These are phyloP conservation scores for Drosophila nigrodunni DNA, from an alignment of 1,140 invertebrate genomes.

Conservation along the genomic window DNA sequence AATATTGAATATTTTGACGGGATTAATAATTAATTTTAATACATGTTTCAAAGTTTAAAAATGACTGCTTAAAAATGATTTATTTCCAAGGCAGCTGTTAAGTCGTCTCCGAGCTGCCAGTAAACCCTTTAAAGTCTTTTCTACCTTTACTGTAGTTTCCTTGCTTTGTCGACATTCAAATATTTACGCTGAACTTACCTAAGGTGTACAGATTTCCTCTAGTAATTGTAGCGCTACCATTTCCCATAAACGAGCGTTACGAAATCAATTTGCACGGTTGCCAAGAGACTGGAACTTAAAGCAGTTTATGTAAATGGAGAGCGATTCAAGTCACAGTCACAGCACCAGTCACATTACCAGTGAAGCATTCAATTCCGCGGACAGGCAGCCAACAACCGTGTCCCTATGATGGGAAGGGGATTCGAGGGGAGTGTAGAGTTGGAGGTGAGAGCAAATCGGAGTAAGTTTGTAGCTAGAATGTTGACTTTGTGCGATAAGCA, in stretches of 20 bases:
- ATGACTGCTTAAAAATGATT: too few relatives aligned
- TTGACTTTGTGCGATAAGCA: constrained; percentile 50
- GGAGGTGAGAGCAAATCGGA: too few relatives aligned
- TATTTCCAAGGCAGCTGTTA: too few relatives aligned
- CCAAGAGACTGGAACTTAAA: constrained; percentile 11
- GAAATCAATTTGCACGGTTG: constrained; percentile 71
- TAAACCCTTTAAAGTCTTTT: neutral
- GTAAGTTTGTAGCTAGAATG: too few relatives aligned
- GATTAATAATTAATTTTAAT: too few relatives aligned
- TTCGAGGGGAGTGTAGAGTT: neutral
- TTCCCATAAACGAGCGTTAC: constrained; percentile 75
- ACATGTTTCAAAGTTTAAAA: too few relatives aligned
- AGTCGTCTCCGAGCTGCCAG: too few relatives aligned
- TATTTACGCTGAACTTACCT: neutral
- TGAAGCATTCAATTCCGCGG: neutral
- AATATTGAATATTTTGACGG: too few relatives aligned
- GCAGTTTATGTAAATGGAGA: neutral
- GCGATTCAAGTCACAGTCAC: neutral
- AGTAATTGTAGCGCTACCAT: constrained; percentile 19
- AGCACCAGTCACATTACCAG: neutral
- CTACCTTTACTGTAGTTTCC: neutral
- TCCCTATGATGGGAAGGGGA: neutral
- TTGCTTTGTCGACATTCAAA: neutral
- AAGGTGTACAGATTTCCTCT: neutral
- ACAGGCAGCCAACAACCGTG: neutral